A percentile compares a stretch with the other conserved stretches of the same genome.
These are phyloP conservation scores for Microcebus tavaratra DNA, from an alignment of 2,113 vertebrate species.

Conservation along the genomic window DNA sequence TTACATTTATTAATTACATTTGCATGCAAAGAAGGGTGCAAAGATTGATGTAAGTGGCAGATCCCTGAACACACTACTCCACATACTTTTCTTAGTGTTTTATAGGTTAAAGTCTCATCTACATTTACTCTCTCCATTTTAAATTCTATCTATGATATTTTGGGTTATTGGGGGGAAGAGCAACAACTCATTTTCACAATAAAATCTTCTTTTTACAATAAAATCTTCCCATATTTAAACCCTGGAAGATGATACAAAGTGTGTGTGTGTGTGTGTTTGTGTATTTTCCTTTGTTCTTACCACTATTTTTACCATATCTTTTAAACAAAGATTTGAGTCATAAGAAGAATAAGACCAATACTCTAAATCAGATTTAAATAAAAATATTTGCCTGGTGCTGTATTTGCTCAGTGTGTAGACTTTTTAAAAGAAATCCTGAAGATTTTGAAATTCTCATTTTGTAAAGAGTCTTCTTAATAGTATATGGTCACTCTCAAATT, in stretches of 20 bases:
- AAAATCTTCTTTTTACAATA: background rate
- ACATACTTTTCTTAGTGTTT: background rate
- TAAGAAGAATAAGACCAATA: background rate
- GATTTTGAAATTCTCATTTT: background rate
- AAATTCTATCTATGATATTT: background rate
- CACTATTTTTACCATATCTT: background rate
- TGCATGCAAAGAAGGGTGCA: background rate
- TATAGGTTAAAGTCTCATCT: background rate
- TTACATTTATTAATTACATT: slow-evolving; percentile 66
- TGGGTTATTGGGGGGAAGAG: background rate
- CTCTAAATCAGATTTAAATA: background rate
- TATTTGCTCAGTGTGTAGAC: background rate
- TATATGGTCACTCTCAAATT: background rate
- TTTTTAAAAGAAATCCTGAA: background rate
- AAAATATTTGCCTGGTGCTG: background rate
- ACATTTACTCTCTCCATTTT: background rate
- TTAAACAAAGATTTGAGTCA: background rate
- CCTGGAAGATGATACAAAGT: background rate
- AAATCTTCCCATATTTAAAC: background rate
- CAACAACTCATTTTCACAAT: background rate
- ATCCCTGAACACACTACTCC: background rate
- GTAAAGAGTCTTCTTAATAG: background rate
- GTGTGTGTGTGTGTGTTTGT: background rate
- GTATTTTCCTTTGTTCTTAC: background rate
- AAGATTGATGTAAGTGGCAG: background rate